Conservation (phyloP, 2,888 invertebrate species). For the Cheilosia grossa region DNA sequence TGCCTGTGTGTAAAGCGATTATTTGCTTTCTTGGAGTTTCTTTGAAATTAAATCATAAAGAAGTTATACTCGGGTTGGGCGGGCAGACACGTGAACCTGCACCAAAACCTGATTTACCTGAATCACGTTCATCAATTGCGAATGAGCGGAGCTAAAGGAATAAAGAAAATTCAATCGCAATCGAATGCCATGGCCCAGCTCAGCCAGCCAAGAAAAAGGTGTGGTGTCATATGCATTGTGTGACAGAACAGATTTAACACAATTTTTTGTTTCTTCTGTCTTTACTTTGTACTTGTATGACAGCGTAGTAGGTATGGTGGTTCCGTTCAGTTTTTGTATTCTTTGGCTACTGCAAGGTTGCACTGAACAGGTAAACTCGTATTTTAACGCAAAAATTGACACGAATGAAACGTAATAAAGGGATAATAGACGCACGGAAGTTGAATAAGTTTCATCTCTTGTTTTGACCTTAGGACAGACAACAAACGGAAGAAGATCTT, state of each 20-base stretch:
- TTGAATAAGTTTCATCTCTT: neutral
- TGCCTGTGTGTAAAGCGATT: conserved; percentile 73
- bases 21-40: conserved; percentile 75
- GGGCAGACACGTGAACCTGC: conserved; percentile 75
- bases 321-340: conserved; percentile 34
- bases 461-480: neutral
- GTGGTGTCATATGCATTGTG: conserved; percentile 75
- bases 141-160: conserved; percentile 58
- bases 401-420: conserved; percentile 23
- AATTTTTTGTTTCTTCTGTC: conserved; percentile 10
- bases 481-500: conserved; percentile 28
- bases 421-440: conserved; percentile 8
- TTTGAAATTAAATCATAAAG: conserved; percentile 75
- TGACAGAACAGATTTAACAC: conserved; percentile 70
- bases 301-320: neutral
- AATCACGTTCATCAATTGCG: conserved; percentile 73
- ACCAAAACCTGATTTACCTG: conserved; percentile 74
- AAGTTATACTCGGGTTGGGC: conserved; percentile 68
- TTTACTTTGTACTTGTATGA: conserved; percentile 26
- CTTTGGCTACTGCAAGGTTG: conserved; percentile 15
- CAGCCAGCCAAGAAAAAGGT: conserved; percentile 70
- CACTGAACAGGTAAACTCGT: conserved; percentile 9
- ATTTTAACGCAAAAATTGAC: conserved; percentile 8
- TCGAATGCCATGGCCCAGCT: conserved; percentile 73
- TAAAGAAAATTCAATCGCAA: conserved; percentile 73